Evolutionary conservation across 2,888 invertebrate genomes (phyloP).

Genomic region (Tinea semifulvella): DNA sequence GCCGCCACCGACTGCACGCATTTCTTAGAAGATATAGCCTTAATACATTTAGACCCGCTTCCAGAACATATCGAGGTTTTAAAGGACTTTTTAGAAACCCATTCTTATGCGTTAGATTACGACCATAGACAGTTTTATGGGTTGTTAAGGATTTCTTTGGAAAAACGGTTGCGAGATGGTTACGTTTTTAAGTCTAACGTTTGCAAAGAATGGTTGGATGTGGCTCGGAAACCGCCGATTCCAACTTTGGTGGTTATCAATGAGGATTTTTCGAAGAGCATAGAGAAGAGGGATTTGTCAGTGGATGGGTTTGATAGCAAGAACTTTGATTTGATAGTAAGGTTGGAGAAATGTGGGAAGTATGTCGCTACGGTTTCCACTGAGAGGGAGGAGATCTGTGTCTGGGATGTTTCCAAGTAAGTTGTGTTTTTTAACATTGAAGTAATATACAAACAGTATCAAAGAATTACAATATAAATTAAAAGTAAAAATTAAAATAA

Average conservation of each 20-base stretch:
- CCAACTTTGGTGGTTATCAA: constrained; percentile 69
- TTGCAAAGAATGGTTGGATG: constrained; percentile 51
- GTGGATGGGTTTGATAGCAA: constrained; percentile 55
- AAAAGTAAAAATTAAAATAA: too few species aligned
- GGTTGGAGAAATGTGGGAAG: constrained; percentile 72
- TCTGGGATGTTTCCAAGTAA: constrained; percentile 76
- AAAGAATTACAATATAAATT: too few species aligned
- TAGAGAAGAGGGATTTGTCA: constrained; percentile 30
- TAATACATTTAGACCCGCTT: constrained; percentile 54
- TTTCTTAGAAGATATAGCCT: constrained; percentile 78
- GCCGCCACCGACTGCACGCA: constrained; percentile 80
- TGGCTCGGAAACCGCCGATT: constrained; percentile 63
- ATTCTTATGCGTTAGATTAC: constrained; percentile 77
- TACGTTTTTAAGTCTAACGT: constrained; percentile 39
- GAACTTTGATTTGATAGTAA: constrained; percentile 68
- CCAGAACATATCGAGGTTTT: constrained; percentile 67
- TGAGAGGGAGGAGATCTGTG: constrained; percentile 78
- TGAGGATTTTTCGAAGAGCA: constrained; percentile 45
- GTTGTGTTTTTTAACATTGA: too few species aligned
- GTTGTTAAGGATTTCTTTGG: constrained; percentile 55
- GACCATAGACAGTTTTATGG: constrained; percentile 87
- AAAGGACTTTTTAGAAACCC: constrained; percentile 74
- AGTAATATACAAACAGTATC: too few species aligned
- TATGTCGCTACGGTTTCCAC: constrained; percentile 81
- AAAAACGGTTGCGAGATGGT: constrained; percentile 43